Evolutionary conservation across 1,140 invertebrate species (phyloP).

Genomic region (Macrobrachium rosenbergii): DNA sequence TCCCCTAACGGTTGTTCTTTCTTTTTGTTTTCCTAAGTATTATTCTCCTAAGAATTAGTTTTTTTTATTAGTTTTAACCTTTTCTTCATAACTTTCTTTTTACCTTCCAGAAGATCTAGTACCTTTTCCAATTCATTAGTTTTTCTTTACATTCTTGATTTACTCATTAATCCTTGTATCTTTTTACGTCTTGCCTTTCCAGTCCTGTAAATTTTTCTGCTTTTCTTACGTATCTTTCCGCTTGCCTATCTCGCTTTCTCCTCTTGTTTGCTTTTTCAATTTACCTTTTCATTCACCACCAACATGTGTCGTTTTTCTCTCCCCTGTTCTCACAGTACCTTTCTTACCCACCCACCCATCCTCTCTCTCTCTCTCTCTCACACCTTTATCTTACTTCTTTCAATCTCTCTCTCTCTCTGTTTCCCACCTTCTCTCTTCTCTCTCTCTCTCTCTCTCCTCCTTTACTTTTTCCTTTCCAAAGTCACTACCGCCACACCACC

Average conservation of each 20-base stretch:
- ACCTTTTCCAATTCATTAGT: background rate
- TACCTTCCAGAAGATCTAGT: background rate
- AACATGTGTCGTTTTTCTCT: background rate
- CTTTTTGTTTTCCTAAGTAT: background rate
- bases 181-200: background rate
- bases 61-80: background rate
- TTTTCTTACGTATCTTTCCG: no score
- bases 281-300: no score
- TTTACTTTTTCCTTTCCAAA: no score
- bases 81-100: background rate
- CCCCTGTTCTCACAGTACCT: background rate
- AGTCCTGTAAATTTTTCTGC: no score
- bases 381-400: background rate
- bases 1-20: no score
- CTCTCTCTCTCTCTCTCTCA: background rate
- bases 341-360: background rate
- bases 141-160: background rate
- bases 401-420: background rate
- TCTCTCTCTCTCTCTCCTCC: background rate
- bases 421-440: background rate
- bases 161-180: background rate
- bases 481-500: no score
- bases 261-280: no score
- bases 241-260: no score
- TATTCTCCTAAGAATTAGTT: background rate